Base-by-base conservation (phyloP, 2,888 invertebrate genomes). In the Mechanitis messenoides region DNA sequence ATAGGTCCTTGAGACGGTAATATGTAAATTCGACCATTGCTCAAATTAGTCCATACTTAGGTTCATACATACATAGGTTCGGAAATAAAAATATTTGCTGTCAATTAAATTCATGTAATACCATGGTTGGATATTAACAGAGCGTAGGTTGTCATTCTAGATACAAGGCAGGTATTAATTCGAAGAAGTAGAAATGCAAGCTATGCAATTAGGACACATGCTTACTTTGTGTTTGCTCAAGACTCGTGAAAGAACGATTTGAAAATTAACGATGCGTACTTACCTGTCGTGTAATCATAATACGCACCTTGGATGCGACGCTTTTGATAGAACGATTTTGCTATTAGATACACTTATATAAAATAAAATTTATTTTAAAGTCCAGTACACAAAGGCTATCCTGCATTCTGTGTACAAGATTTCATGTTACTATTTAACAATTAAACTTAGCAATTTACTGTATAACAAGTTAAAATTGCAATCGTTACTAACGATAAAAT, bases 171-270 rank as follows among this genome's bases (percentile, higher is more conserved):
- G 70, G 70, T 69, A 70, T 79, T 79, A 80, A 80, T 82, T 79
- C 74, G 71, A 76, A 72, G 77, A 78, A 81, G 82, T 80, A 77
- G 75, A 77, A 75, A 45, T 65, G 20, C 65, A 59, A 58, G 70
- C 64, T 73, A 68, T 79, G 73, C 83, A 78, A 87, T 87, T 87
- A 85, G 78, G 78, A 80, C 81, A 83, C 81, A 80, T 80, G 81
- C 79, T 78, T 73, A 81, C 84, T 84, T 87, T 89, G 83, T 87
- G 74, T 85, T 82, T 89, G 86, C 77, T 80, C 85, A 85, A 78
- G 80, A 80, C 70, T 82, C 85, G 79, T 84, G 85, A 85, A 88
- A 81, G 77, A 68, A 75, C 74, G 74, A 81, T 80, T 83, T 77
- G 69, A 73, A 81, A 83, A 72, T 74, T 85, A 82, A 74, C 78